phyloP scores from a whole-genome alignment of 1,140 invertebrate species.

The Apis dorsata region DNA sequence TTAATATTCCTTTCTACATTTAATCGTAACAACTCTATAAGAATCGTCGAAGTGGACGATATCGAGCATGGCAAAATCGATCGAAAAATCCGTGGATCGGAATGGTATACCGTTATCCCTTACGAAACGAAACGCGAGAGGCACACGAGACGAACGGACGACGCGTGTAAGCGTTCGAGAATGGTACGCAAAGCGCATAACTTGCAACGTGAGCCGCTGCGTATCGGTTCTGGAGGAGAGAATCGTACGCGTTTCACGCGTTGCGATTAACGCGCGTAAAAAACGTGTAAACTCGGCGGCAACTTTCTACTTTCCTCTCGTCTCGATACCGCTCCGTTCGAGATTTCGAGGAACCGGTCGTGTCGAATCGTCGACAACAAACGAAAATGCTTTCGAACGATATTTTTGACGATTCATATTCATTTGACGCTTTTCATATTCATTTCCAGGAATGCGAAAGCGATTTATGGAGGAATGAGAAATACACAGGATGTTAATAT shows the following conservation, averaged over 20 bases:
- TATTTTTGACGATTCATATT: neutral
- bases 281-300: constrained; percentile 53
- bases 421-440: constrained; percentile 9
- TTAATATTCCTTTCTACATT: no score
- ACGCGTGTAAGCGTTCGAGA: neutral
- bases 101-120: constrained; percentile 6
- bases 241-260: constrained; percentile 57
- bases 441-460: neutral
- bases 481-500: no score
- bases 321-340: constrained; percentile 9
- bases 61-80: neutral
- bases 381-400: neutral
- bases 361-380: constrained; percentile 3
- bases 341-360: neutral
- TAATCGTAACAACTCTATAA: no score
- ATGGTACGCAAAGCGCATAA: constrained; percentile 1
- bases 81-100: neutral
- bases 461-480: neutral
- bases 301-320: constrained; percentile 64
- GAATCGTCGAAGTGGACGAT: neutral
- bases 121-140: neutral
- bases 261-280: constrained; percentile 55
- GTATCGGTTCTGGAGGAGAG: constrained; percentile 37
- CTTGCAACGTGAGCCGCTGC: neutral
- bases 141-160: neutral